Percentiles rank a stretch among this genome's conserved stretches.
These are phyloP conservation scores for Spilarctia lutea DNA, from an alignment of 2,888 invertebrate species.

Conservation along the genomic window DNA sequence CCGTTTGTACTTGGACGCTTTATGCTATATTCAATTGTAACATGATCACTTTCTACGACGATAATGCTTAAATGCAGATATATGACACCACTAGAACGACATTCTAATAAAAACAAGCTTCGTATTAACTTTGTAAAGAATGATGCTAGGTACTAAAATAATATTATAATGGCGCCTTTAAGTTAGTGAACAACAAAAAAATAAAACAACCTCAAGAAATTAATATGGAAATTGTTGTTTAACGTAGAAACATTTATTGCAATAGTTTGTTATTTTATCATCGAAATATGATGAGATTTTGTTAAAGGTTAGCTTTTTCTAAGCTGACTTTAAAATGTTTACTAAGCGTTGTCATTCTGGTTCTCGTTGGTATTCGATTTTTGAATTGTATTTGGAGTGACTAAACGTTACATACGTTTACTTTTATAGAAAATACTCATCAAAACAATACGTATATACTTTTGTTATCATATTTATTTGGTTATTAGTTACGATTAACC, in stretches of 20 bases:
- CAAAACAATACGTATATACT: too few species aligned
- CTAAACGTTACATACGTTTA: too few species aligned
- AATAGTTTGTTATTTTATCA: too few species aligned
- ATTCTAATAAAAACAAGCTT: slow-evolving; percentile 26
- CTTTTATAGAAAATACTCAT: too few species aligned
- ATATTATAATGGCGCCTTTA: background rate
- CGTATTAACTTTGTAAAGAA: slow-evolving; percentile 16
- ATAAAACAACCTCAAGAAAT: background rate
- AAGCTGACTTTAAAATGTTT: too few species aligned
- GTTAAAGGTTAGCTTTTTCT: too few species aligned
- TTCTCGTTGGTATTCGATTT: too few species aligned
- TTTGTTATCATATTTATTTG: too few species aligned
- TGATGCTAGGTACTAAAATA: background rate
- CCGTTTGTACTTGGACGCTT: slow-evolving; percentile 45
- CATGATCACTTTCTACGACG: slow-evolving; percentile 69
- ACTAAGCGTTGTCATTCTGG: too few species aligned
- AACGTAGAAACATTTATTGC: background rate
- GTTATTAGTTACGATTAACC: too few species aligned
- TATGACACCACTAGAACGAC: slow-evolving; percentile 23
- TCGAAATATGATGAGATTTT: too few species aligned
- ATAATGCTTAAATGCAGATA: slow-evolving; percentile 33
- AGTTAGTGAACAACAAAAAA: background rate
- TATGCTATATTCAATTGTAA: slow-evolving; percentile 71
- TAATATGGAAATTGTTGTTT: background rate
- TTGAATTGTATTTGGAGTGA: too few species aligned